Base-by-base conservation (phyloP, 2,888 invertebrate genomes). In the Diachrysia chrysitis region DNA sequence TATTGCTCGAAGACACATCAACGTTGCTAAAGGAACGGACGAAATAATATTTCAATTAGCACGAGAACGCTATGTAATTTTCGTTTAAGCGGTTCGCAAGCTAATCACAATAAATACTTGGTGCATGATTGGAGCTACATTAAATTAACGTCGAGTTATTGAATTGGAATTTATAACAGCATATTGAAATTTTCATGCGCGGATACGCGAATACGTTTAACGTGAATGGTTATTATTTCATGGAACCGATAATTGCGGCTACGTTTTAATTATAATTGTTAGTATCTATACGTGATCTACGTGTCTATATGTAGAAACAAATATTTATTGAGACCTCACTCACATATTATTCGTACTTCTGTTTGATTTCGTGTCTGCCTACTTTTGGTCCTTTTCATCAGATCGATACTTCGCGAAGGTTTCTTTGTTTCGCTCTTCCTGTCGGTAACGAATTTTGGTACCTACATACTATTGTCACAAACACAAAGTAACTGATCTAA, bases 71-170 rank as follows among this genome's bases (percentile, higher is more conserved):
- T 42, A 71, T 58, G 55, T 14, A 61, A 61, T 58, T 51, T 46
- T 14, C 37, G 42, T n/a, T 25, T 56, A 64, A 64, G 57, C 35
- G 58, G 35, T 77, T 72, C 37, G 32, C 54, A 55, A 51, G 23
- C 61, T 76, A 62, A 76, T 76, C 56, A 71, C 19, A 62, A 75
- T 56, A 57, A 62, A 75, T 56, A 57, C 17, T 59, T 25, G 42
- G 48, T 59, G 59, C 54, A 62, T 67, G 62, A 68, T 67, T 72
- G 67, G 54, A 65, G 37, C 23, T 51, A 7, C 21, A 68, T 64
- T 59, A n/a, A 75, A 67, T 67, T 76, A 60, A 65, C 6, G 19
- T 5, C 23, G 53, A 64, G 51, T 55, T 66, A 62, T 70, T 66
- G 57, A 48, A 46, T 66, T 60, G 35, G 42, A 65, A 57, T 69